Conservation (phyloP, 37 sponge, comb jelly and placozoan species). For the Corticium candelabrum region DNA sequence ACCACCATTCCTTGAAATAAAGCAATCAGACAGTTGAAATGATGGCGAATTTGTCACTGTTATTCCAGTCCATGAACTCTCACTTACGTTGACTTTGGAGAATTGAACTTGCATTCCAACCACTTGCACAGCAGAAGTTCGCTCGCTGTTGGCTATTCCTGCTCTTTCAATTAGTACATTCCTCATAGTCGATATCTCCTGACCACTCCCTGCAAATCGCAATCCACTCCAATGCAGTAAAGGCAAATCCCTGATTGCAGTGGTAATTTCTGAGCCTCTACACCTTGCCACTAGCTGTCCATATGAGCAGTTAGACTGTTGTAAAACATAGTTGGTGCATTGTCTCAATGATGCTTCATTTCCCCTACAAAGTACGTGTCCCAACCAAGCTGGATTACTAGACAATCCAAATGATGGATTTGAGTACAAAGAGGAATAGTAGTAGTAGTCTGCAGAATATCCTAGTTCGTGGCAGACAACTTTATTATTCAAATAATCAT, state of each 20-base stretch:
- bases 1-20: background rate
- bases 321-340: background rate
- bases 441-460: too few relatives aligned
- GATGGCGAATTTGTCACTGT: background rate
- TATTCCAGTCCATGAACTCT: background rate
- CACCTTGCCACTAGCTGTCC: background rate
- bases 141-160: background rate
- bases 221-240: background rate
- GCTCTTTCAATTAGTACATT: background rate
- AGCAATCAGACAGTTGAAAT: background rate
- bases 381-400: background rate
- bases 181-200: background rate
- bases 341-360: background rate
- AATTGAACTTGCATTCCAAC: background rate
- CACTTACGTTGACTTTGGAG: background rate
- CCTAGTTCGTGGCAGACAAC: background rate
- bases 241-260: too few relatives aligned
- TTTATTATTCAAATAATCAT: background rate
- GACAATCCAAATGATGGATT: too few relatives aligned
- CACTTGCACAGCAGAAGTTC: background rate
- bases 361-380: background rate
- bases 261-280: background rate
- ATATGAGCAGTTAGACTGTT: background rate
- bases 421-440: too few relatives aligned
- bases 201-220: background rate